Base-by-base conservation (phyloP, 2,888 invertebrate species). In the Allolobophora icterica region DNA sequence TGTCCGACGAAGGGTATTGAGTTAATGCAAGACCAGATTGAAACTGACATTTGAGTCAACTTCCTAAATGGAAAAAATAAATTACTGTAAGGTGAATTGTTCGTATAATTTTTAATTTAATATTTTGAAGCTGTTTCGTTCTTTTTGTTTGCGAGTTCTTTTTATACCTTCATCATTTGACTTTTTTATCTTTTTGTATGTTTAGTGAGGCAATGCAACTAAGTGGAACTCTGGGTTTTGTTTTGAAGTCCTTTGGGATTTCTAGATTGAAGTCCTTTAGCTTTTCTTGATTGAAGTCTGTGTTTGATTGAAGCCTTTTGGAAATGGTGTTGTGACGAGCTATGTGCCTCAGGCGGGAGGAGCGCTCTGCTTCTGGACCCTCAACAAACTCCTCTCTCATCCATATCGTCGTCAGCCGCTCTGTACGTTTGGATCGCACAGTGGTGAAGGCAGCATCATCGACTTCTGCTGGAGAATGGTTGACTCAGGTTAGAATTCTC, bases 271-370 rank as follows among this genome's bases (percentile, higher is more conserved):
- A 45, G 11, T 45, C 45, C 40, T 40, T 40, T 45, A 15, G 45
- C 3, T 17, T 21, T 52, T 52, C 4, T 52, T 52, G 21, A 52
- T 24, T 52, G 24, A 24, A 1, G 24, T 52, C 24, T 52, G 52
- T 52, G 21, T 52, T 17, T 34, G 30, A 1, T 87, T 87, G 34
- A 35, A 87, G 87, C 87, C 87, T 6, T 87, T 38, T 87, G 87
- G 87, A 0, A 87, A 87, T 87, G 87, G 87, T 15, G n/a, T 87
- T 34, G 87, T 87, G 34, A 87, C 87, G 13, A 87, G 87, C 34
- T 87, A 87, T 17, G 24, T 38, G 35, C 87, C 87, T 35, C 87
- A 87, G 87, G 24, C 87, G n/a, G 87, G 87, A 24, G 87, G 87
- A 2, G 2, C 87, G 3, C 87, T 87, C 35, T 35, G 87, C 35